Evolutionary conservation across 1,140 invertebrate genomes (phyloP).

Genomic region (Saccostrea glomerata): DNA sequence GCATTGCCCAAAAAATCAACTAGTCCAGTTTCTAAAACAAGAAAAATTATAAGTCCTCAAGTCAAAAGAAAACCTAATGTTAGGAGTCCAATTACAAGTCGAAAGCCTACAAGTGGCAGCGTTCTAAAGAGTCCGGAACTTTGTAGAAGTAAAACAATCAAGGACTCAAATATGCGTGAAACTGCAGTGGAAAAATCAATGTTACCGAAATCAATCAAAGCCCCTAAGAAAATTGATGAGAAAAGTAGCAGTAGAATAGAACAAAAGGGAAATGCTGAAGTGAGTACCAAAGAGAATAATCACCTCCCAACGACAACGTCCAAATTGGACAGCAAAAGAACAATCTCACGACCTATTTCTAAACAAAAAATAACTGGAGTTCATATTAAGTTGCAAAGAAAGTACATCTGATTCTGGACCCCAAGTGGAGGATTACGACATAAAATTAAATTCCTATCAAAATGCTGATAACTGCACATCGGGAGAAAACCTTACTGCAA

Average conservation of each 20-base stretch:
- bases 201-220: neutral
- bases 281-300: neutral
- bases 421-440: constrained; percentile 5
- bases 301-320: no score
- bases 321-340: neutral
- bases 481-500: constrained; percentile 15
- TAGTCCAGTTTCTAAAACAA: neutral
- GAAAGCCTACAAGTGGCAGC: neutral
- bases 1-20: neutral
- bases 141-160: no score
- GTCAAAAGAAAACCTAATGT: neutral
- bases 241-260: neutral
- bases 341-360: neutral
- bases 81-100: neutral
- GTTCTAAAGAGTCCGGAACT: neutral
- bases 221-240: neutral
- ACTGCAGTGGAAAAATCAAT: neutral
- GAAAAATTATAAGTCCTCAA: neutral
- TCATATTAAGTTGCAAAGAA: neutral
- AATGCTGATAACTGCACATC: constrained; percentile 25
- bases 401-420: constrained; percentile 23
- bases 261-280: neutral
- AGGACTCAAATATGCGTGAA: neutral
- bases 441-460: constrained; percentile 18
- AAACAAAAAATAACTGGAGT: neutral